Evolutionary conservation across 2,797 vertebrate species (phyloP).

Genomic region (Scleropages formosus): DNA sequence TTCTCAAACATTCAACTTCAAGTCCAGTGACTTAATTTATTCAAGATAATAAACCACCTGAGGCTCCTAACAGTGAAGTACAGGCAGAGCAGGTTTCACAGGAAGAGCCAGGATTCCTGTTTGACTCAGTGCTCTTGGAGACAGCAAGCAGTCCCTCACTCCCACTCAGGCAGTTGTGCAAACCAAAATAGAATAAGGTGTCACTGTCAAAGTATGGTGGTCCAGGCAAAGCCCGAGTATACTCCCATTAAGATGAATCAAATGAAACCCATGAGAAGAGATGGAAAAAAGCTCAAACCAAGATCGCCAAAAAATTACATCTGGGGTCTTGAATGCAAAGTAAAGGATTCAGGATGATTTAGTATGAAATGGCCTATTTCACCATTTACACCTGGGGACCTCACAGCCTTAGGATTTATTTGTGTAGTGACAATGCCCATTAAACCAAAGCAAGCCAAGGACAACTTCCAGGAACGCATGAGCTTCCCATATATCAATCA

Average conservation of each 20-base stretch:
- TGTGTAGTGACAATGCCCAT: constrained; percentile 16
- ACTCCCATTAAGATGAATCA: background rate
- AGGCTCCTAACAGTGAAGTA: too few relatives aligned
- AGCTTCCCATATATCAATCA: constrained; percentile 23
- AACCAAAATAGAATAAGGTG: too few relatives aligned
- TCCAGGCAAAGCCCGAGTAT: too few relatives aligned
- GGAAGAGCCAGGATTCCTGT: too few relatives aligned
- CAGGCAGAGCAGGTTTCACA: too few relatives aligned
- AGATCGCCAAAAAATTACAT: background rate
- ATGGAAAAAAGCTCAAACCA: background rate
- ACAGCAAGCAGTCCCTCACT: too few relatives aligned
- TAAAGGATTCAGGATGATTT: constrained; percentile 15
- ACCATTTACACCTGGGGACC: constrained; percentile 14
- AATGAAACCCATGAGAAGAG: background rate
- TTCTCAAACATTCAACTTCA: too few relatives aligned
- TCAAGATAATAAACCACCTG: too few relatives aligned
- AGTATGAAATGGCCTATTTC: constrained; percentile 16
- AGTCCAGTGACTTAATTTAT: too few relatives aligned
- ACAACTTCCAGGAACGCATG: constrained; percentile 7
- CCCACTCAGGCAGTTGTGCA: too few relatives aligned
- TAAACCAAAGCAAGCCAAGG: constrained; percentile 22
- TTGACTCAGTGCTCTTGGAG: too few relatives aligned
- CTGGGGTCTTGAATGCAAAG: background rate
- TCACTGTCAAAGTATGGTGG: too few relatives aligned
- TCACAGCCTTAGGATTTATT: background rate